These are phyloP conservation scores for Melipona beecheii DNA, from an alignment of 2,888 invertebrate species.

Conservation along the genomic window DNA sequence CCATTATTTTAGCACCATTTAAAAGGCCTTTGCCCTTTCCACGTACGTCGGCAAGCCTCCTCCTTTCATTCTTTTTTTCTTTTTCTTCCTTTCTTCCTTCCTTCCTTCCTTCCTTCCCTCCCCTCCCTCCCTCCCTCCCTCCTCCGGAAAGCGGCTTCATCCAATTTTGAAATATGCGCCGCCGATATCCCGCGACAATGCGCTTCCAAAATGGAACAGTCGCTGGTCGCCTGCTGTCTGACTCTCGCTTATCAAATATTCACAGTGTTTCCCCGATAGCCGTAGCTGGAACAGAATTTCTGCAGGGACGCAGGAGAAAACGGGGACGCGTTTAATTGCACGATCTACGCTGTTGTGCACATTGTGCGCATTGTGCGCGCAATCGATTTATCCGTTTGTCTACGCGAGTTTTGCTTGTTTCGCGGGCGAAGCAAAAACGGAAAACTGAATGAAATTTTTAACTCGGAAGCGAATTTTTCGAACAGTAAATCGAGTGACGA, in stretches of 20 bases:
- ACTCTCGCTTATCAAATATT: neutral
- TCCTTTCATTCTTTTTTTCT: constrained; percentile 2
- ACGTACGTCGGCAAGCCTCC: constrained; percentile 21
- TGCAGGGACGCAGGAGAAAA: too few relatives aligned
- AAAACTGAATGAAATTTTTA: neutral
- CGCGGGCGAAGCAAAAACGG: too few relatives aligned
- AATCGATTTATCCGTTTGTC: too few relatives aligned
- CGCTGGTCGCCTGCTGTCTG: too few relatives aligned
- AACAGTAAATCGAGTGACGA: constrained; percentile 57
- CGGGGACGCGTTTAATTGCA: neutral
- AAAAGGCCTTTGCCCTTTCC: constrained; percentile 61
- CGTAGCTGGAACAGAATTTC: too few relatives aligned
- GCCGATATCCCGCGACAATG: neutral
- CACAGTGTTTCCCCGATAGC: neutral
- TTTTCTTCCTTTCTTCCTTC: neutral
- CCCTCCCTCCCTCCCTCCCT: constrained; percentile 10
- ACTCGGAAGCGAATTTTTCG: neutral
- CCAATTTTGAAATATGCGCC: constrained; percentile 37
- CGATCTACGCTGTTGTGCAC: neutral
- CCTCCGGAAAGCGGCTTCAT: constrained; percentile 5
- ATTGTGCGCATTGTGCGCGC: neutral
- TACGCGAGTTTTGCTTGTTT: too few relatives aligned
- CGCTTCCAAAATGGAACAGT: neutral
- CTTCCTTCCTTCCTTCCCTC: constrained; percentile 4
- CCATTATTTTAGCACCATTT: constrained; percentile 65